These are phyloP conservation scores for Alligator sinensis DNA, from an alignment of 2,113 vertebrate genomes.

Conservation along the genomic window DNA sequence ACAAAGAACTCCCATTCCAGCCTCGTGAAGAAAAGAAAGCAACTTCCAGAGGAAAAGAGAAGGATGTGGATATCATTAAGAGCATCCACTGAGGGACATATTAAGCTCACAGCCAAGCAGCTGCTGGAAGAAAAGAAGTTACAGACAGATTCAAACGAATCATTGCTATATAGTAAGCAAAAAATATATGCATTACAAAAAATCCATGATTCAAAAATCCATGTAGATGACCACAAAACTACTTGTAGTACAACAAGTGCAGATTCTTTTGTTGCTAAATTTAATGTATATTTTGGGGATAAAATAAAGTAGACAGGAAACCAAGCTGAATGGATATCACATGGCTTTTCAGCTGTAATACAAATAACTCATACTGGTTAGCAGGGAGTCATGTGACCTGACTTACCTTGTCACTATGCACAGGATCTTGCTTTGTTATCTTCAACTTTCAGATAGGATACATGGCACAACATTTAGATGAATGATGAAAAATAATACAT, in stretches of 20 bases:
- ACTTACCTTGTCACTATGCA: neutral
- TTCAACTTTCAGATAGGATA: neutral
- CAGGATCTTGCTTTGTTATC: neutral
- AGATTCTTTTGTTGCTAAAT: neutral
- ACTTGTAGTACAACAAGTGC: neutral
- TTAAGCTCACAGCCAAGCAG: slow-evolving; percentile 1
- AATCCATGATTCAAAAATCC: neutral
- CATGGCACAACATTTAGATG: neutral
- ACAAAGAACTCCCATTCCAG: slow-evolving; percentile 8
- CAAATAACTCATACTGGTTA: neutral
- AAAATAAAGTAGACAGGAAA: slow-evolving; percentile 21
- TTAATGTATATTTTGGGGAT: neutral
- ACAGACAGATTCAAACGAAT: neutral
- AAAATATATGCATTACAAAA: neutral
- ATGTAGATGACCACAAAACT: neutral
- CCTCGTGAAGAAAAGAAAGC: slow-evolving; percentile 9
- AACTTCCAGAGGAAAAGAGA: neutral
- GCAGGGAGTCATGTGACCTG: neutral
- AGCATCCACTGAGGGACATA: neutral
- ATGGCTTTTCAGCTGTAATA: neutral
- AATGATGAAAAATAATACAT: neutral
- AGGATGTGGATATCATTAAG: neutral
- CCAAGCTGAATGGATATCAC: neutral
- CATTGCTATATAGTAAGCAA: neutral
- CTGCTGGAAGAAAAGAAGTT: neutral